Evolutionary conservation across 2,888 invertebrate genomes (phyloP), one percentile per base, ranked within the genome.

Genomic region (Xestoiulus laeticollis): DNA sequence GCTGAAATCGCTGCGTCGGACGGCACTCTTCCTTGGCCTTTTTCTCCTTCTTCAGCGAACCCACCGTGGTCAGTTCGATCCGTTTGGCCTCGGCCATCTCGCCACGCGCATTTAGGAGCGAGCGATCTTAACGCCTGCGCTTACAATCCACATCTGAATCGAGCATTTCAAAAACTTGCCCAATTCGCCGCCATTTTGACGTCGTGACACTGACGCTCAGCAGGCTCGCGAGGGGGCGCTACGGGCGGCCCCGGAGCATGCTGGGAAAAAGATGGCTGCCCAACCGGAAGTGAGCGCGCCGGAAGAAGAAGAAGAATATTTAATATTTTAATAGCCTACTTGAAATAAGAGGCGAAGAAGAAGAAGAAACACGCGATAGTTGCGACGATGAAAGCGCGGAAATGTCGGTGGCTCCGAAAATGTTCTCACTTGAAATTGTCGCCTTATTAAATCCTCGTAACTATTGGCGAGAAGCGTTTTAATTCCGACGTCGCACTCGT

Each of bases 1-100:
- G 94, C 91, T 94, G 94, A 93, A 98, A 95, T 92, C 97, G 95
- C 92, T 96, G 94, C 91, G 96, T 95, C 94, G 95, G 96, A 90
- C 94, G 93, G 92, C 93, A 93, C 89, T 91, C 91, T 14, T 26
- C 43, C 14, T 33, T 78, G 22, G 38, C 22, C 89, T 91, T 91
- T 93, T 95, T 94, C 92, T 93, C 94, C 93, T 94, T 94, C 93
- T 95, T 95, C 91, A 93, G 92, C 92, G 94, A 93, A 93, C 94
- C 94, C 92, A 94, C 93, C 93, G 94, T 94, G 93, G 94, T 94
- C 93, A 95, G 93, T 92, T 94, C 94, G 93, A 94, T 94, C 93
- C 95, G 94, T 94, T 94, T 95, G 93, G 94, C 93, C 93, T 95
- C 95, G 93, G 95, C 95, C 95, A 95, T 95, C 86, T 88, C 89